Base-by-base conservation (phyloP, 2,797 vertebrate genomes). In the Notolepis coatsorum region DNA sequence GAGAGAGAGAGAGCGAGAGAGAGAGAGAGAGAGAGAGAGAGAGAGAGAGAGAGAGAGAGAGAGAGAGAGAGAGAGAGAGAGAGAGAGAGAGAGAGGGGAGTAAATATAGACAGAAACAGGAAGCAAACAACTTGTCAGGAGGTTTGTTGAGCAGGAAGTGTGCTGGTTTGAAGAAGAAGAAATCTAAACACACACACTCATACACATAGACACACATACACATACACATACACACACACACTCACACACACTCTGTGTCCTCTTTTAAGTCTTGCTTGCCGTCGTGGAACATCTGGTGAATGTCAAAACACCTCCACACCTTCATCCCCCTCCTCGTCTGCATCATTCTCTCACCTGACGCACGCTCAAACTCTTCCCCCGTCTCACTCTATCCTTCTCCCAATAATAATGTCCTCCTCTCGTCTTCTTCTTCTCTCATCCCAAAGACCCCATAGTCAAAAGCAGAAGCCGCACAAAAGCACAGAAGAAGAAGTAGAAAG, bases 381-480 rank as follows among this genome's bases (percentile, higher is more conserved):
- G 38, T 45, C 21, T 24, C 39, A 51, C 37, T 35, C 28, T 21
- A 12, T 46, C 12, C 28, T 12, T 17, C 39, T 35, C 38, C 66
- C 35, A 9, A 60, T 6, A 58, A 56, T 52, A 73, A 39, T 33
- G 48, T 35, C 47, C 41, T 56, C 28, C 2, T 70, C 60, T 47
- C 46, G 50, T 48, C 50, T 24, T 60, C 67, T 63, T 37, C 56
- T 24, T 30, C 63, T 35, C n/a, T 56, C 51, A 39, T n/a, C 12
- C 48, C 39, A 12, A 37, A 53, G 45, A 65, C 68, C 69, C 57
- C 67, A 48, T 28, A 4, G 53, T 82, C 24, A 47, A 82, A 84
- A 87, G 87, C 83, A 73, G 78, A 76, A 75, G n/a, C 85, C 31
- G 78, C 85, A 87, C 86, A 86, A 75, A 88, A 88, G 84, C 85